Evolutionary conservation across 1,140 invertebrate species (phyloP).

Genomic region (Probaryconus sp.): DNA sequence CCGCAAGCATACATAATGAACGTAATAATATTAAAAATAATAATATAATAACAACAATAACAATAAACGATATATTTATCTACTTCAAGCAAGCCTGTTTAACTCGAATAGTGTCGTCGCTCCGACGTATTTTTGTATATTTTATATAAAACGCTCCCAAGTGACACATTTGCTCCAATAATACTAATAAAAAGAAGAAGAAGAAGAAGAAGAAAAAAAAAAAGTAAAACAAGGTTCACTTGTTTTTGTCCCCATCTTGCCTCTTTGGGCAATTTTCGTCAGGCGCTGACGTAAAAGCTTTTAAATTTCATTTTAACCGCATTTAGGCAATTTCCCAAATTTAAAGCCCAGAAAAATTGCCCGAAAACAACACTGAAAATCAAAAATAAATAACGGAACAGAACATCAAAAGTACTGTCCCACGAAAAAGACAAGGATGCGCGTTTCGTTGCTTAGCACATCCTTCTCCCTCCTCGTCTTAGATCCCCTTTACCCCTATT

Average conservation of each 20-base stretch:
- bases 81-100: slow-evolving; percentile 58
- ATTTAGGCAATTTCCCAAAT: slow-evolving; percentile 7
- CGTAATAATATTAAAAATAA: too few species aligned
- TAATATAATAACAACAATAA: too few species aligned
- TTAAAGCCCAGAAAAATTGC: slow-evolving; percentile 17
- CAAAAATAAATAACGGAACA: slow-evolving; percentile 12
- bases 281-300: neutral
- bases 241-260: slow-evolving; percentile 8
- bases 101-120: slow-evolving; percentile 74
- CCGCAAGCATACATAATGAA: slow-evolving; percentile 48
- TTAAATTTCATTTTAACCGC: neutral
- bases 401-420: slow-evolving; percentile 6
- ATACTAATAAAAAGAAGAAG: too few species aligned
- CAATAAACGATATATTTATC: slow-evolving; percentile 58
- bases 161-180: slow-evolving; percentile 56
- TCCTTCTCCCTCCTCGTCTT: slow-evolving; percentile 14
- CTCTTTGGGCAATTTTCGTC: slow-evolving; percentile 20
- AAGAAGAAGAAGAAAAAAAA: slow-evolving; percentile 5
- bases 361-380: slow-evolving; percentile 17
- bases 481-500: slow-evolving; percentile 44
- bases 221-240: slow-evolving; percentile 7
- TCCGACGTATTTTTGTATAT: slow-evolving; percentile 78
- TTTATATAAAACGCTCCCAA: slow-evolving; percentile 73
- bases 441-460: slow-evolving; percentile 37
- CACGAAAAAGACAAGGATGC: slow-evolving; percentile 22